Conservation (phyloP, 2,888 invertebrate species). For the Latrodectus hesperus region DNA sequence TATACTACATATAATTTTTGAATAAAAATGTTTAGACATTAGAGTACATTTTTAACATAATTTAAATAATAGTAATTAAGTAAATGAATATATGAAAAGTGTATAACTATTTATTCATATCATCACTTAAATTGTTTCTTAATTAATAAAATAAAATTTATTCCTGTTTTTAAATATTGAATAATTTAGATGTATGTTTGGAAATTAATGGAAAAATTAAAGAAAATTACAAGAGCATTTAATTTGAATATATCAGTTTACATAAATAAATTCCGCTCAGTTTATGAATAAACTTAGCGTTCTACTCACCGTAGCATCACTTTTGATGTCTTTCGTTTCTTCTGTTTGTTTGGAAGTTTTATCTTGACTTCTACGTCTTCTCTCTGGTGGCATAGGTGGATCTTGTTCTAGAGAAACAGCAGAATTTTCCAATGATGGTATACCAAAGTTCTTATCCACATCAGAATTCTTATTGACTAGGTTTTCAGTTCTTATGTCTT, state of each 20-base stretch:
- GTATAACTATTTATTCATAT: too few relatives aligned
- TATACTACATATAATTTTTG: too few relatives aligned
- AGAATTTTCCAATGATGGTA: not conserved
- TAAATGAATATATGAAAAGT: too few relatives aligned
- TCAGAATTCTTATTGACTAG: not conserved
- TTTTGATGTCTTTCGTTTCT: constrained; percentile 1
- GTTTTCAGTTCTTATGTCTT: not conserved
- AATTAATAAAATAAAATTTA: too few relatives aligned
- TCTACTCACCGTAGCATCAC: not conserved
- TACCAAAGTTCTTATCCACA: not conserved
- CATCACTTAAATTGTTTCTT: too few relatives aligned
- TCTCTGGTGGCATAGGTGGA: constrained; percentile 43
- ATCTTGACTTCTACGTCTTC: constrained; percentile 1
- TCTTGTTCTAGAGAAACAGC: not conserved
- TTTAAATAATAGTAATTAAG: too few relatives aligned
- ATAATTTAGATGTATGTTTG: not conserved
- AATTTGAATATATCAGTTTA: not conserved
- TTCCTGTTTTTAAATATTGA: too few relatives aligned
- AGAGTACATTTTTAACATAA: too few relatives aligned
- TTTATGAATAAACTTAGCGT: not conserved
- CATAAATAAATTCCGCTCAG: not conserved
- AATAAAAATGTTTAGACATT: too few relatives aligned
- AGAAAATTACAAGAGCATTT: not conserved
- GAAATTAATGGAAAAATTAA: not conserved
- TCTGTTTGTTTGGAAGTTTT: not conserved